Conservation (phyloP, 2,888 invertebrate species). For the Hirtodrosophila trivittata region DNA sequence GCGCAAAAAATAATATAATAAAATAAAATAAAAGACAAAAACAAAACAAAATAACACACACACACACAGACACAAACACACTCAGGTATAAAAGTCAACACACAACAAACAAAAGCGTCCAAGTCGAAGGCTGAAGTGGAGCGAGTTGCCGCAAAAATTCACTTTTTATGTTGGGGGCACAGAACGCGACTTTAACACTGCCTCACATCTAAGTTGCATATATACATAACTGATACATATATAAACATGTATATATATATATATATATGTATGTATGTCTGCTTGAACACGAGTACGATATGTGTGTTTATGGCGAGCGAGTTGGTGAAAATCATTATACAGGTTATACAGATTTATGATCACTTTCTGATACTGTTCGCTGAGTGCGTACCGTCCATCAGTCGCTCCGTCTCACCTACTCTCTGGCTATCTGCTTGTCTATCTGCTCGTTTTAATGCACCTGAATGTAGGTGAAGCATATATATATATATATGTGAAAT, state of each 20-base stretch:
- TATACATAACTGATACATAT: no score
- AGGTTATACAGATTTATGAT: constrained; percentile 74
- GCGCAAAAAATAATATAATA: constrained; percentile 45
- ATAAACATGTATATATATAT: neutral
- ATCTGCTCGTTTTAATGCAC: constrained; percentile 16
- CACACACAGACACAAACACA: constrained; percentile 8
- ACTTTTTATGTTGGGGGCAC: constrained; percentile 59
- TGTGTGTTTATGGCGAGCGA: constrained; percentile 20
- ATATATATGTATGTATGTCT: neutral
- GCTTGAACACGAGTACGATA: no score
- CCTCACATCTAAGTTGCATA: constrained; percentile 27
- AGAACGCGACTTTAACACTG: constrained; percentile 32
- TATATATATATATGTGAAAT: constrained; percentile 8
- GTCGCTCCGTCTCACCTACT: neutral
- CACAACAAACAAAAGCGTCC: constrained; percentile 33
- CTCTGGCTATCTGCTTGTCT: neutral
- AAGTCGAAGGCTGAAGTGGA: constrained; percentile 63
- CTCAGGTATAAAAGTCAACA: constrained; percentile 40
- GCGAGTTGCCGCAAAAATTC: constrained; percentile 55
- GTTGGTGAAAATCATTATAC: constrained; percentile 70
- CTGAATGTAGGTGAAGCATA: constrained; percentile 52
- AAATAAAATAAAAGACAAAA: constrained; percentile 14
- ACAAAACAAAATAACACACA: constrained; percentile 14
- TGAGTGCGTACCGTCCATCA: constrained; percentile 30
- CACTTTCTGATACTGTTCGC: constrained; percentile 66